Base-by-base conservation (phyloP, 2,888 invertebrate genomes). In the Pristionchus exspectatus region DNA sequence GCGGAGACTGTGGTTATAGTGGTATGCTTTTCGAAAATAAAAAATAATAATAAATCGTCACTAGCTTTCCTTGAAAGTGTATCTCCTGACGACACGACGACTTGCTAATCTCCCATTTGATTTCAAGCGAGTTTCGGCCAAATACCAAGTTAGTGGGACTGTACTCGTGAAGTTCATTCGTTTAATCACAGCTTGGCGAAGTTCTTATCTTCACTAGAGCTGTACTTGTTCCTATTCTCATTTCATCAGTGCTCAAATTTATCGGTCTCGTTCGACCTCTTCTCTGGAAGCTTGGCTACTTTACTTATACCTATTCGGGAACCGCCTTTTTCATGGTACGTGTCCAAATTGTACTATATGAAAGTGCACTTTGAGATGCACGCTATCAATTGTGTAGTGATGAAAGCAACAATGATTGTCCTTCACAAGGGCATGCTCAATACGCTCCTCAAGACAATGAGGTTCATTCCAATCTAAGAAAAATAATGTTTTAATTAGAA, bases 111-210 rank as follows among this genome's bases (percentile, higher is more conserved):
- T 85, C 0, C 84, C 84, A 0, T 85, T 30, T 59, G 84, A 85
- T 30, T 59, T 33, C 33, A 24, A 85, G n/a, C 1, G 84, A 14
- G 18, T 85, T 0, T 38, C 33, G 10, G 56, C 84, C 0, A 85
- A 85, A 10, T 85, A 85, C 38, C 84, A 85, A 59, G 84, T 85
- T 63, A n/a, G n/a, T n/a, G n/a, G n/a, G n/a, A n/a, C n/a, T n/a
- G n/a, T n/a, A n/a, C n/a, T n/a, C n/a, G n/a, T n/a, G n/a, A n/a
- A n/a, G n/a, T n/a, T n/a, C n/a, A n/a, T n/a, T n/a, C n/a, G n/a
- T n/a, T n/a, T n/a, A n/a, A n/a, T n/a, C n/a, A n/a, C 33, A 85
- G 84, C 50, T 85, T 18, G 59, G n/a, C 33, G 84, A 85, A 24
- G 84, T 85, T 7, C 33, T 85, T 9, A 33, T 33, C 18, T 85